These are phyloP conservation scores for Cavia aperea DNA, from an alignment of 2,113 vertebrate genomes.

Conservation along the genomic window DNA sequence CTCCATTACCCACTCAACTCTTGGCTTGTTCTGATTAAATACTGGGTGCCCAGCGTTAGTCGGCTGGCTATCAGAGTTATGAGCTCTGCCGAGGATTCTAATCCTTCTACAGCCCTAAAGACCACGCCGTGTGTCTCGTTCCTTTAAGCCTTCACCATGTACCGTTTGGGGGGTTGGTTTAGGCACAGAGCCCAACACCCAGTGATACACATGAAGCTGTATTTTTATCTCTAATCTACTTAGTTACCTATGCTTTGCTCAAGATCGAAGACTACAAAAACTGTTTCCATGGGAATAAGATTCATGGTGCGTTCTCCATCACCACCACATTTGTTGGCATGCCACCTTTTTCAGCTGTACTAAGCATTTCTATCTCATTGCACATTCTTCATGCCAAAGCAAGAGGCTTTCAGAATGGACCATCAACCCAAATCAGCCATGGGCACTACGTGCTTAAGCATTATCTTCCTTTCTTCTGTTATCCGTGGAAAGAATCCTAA, in stretches of 20 bases:
- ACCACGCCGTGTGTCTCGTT: too few species aligned
- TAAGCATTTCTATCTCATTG: not conserved
- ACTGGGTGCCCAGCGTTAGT: too few species aligned
- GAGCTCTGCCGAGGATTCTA: too few species aligned
- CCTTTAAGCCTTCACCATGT: too few species aligned
- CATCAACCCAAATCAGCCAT: not conserved
- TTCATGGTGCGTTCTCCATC: not conserved
- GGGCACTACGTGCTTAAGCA: not conserved
- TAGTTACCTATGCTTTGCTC: conserved; percentile 36
- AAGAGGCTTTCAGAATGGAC: not conserved
- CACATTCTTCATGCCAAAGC: not conserved
- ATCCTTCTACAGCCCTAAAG: too few species aligned
- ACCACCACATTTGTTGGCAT: not conserved
- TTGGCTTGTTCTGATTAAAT: too few species aligned
- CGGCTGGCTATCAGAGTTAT: too few species aligned
- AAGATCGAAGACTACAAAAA: conserved; percentile 42
- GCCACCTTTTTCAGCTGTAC: not conserved
- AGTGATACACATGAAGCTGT: not conserved
- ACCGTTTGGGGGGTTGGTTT: too few species aligned
- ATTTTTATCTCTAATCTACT: conserved; percentile 45
- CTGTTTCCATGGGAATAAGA: conserved; percentile 49
- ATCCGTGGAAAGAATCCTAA: not conserved
- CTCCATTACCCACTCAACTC: too few species aligned
- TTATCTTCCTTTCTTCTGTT: not conserved
- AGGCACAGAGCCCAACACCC: not conserved